phyloP scores from a whole-genome alignment of 2,888 invertebrate genomes.

The Teinopalpus imperialis region DNA sequence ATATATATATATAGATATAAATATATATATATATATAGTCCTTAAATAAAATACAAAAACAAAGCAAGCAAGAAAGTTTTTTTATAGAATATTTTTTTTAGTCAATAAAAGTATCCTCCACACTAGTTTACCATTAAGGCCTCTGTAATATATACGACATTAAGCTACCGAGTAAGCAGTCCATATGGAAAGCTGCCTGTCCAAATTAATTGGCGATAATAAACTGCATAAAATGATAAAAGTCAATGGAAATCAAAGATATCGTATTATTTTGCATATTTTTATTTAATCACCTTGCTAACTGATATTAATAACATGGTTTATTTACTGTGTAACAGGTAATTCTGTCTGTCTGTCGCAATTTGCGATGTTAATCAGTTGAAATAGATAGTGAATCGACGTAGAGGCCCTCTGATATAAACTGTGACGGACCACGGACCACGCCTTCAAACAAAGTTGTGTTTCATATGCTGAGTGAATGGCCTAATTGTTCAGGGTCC shows the following conservation, averaged over 20 bases:
- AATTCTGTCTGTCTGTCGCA: too few relatives aligned
- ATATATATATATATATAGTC: neutral
- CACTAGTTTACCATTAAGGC: neutral
- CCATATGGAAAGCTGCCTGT: conserved; percentile 3
- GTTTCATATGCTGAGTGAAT: too few relatives aligned
- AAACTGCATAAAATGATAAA: conserved; percentile 11
- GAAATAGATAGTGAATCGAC: too few relatives aligned
- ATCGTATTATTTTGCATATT: conserved; percentile 8
- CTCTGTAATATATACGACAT: conserved; percentile 11
- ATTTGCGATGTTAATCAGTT: too few relatives aligned
- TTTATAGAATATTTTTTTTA: neutral
- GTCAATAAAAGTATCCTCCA: conserved; percentile 4
- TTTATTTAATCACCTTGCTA: conserved; percentile 14
- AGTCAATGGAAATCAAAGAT: conserved; percentile 13
- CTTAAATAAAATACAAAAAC: neutral
- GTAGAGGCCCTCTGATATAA: too few relatives aligned
- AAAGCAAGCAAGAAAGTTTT: too few relatives aligned
- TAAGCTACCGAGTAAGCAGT: conserved; percentile 8
- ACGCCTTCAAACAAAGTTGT: too few relatives aligned
- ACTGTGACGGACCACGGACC: too few relatives aligned
- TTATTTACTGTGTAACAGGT: neutral
- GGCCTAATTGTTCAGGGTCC: too few relatives aligned
- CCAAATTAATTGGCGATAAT: conserved; percentile 20
- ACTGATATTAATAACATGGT: conserved; percentile 7
- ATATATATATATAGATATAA: too few relatives aligned